phyloP scores from a whole-genome alignment of 2,888 invertebrate genomes.

The Drosophila stalkeri region DNA sequence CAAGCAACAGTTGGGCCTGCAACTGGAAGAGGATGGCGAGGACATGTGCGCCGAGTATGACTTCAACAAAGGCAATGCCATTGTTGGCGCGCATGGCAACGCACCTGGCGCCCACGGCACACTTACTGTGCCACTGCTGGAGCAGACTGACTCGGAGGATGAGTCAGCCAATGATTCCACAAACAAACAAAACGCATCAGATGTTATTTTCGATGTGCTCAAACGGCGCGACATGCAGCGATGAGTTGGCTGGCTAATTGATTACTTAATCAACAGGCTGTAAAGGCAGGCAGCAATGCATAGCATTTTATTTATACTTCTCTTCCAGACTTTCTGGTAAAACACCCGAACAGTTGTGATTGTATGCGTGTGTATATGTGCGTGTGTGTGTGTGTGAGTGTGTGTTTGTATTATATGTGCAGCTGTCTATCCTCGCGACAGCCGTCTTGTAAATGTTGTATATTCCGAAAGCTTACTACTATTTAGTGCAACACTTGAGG shows the following conservation, averaged over 20 bases:
- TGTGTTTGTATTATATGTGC: slow-evolving; percentile 17
- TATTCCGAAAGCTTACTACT: slow-evolving; percentile 47
- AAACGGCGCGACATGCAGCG: slow-evolving; percentile 86
- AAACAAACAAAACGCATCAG: slow-evolving; percentile 86
- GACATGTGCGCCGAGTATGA: slow-evolving; percentile 65
- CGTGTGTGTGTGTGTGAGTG: slow-evolving; percentile 5
- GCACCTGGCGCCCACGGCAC: slow-evolving; percentile 64
- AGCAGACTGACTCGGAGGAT: slow-evolving; percentile 83
- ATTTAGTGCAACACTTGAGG: slow-evolving; percentile 33
- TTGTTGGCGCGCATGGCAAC: slow-evolving; percentile 47
- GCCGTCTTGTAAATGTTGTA: slow-evolving; percentile 73
- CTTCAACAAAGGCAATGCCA: slow-evolving; percentile 46
- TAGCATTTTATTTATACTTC: slow-evolving; percentile 5
- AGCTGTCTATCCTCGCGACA: slow-evolving; percentile 16
- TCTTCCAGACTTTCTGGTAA: slow-evolving; percentile 9
- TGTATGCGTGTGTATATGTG: slow-evolving; percentile 12
- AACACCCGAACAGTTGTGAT: slow-evolving; percentile 27
- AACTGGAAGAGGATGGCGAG: slow-evolving; percentile 65
- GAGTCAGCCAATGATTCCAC: slow-evolving; percentile 79
- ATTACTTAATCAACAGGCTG: slow-evolving; percentile 5
- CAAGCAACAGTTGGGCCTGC: slow-evolving; percentile 60
- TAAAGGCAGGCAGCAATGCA: slow-evolving; percentile 1
- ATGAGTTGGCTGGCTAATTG: slow-evolving; percentile 52
- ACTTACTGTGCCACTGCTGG: slow-evolving; percentile 83
- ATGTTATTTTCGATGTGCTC: slow-evolving; percentile 87